Evolutionary conservation across 2,113 vertebrate species (phyloP).

Genomic region (Leptocoma aspasia): DNA sequence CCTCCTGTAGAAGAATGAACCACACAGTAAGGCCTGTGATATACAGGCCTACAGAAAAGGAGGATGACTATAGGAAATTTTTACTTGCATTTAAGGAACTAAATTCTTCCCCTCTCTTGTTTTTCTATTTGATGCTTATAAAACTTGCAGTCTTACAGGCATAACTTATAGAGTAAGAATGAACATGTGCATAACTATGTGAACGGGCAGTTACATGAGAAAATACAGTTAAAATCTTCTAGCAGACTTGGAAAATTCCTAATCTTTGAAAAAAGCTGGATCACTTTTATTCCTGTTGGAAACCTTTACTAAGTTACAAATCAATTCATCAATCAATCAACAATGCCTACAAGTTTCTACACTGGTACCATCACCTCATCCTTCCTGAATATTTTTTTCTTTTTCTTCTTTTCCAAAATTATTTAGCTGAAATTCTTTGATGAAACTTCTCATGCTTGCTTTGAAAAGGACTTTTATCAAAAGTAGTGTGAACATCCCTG

Average conservation of each 20-base stretch:
- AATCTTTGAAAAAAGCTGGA: neutral
- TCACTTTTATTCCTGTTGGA: neutral
- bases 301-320: neutral
- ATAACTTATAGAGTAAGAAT: neutral
- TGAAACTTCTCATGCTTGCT: neutral
- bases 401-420: neutral
- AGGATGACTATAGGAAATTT: neutral
- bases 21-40: rapidly evolving
- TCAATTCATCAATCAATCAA: neutral
- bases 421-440: neutral
- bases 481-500: neutral
- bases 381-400: neutral
- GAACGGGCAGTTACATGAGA: neutral
- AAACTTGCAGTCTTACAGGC: neutral
- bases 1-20: neutral
- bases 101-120: neutral
- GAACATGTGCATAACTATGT: neutral
- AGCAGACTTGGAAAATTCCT: neutral
- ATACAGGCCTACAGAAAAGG: neutral
- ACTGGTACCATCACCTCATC: neutral
- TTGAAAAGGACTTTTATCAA: neutral
- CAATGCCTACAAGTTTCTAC: neutral
- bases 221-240: neutral
- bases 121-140: neutral
- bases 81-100: neutral